Evolutionary conservation across 2,113 vertebrate species (phyloP), one percentile per base, ranked within the genome.

Genomic region (Clarias batrachus): DNA sequence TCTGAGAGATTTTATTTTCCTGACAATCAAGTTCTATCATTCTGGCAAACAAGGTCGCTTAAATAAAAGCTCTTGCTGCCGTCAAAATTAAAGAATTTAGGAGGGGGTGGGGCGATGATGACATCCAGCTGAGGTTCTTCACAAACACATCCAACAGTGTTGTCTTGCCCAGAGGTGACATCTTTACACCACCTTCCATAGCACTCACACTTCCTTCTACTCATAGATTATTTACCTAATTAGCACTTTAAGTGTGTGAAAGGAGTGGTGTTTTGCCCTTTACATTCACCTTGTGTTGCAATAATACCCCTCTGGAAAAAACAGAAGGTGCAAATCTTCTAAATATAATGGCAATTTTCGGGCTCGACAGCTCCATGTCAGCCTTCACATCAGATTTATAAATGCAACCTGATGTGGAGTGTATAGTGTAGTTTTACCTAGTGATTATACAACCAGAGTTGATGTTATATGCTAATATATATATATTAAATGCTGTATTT

Each of bases 161-260:
- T 88, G 91, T 89, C 92, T 92, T 86, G 90, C 88, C 91, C 91
- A 85, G 33, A 80, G 85, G 89, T 85, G 25, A 82, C 17, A 84
- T 52, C 79, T 81, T 78, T 88, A 62, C 79, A 12, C 17, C 12
- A 68, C 62, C 62, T 59, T 21, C 11, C 41, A 9, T 21, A n/a
- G 73, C 65, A 74, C 62, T 25, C 57, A 37, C 48, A 80, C 77
- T 17, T 65, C n/a, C 77, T 17, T 65, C n/a, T 6, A 81, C 30
- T 57, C 8, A n/a, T 10, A n/a, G 48, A n/a, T 56, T 60, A 83
- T 65, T 30, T 19, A 76, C 30, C 60, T 41, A 65, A 85, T 87
- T 82, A 86, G 73, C 85, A 87, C 82, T 60, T 89, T 16, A 23
- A 60, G 77, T 19, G 30, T 74, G 30, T 62, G 63, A 52, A 81